Conservation (phyloP, 1,140 invertebrate species). For the Theocolax elegans region DNA sequence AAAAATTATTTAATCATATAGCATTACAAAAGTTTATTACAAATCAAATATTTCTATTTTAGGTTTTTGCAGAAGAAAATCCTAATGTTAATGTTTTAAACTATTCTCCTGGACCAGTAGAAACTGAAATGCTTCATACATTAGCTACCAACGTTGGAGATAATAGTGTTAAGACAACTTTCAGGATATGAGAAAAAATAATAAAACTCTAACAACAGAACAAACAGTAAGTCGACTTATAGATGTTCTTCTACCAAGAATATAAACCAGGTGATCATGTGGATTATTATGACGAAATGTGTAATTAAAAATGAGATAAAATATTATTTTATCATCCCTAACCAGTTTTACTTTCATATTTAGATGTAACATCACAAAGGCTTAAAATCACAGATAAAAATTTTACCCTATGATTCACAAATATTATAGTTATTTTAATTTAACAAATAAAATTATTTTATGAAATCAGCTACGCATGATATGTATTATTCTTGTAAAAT, state of each 20-base stretch:
- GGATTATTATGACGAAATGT: constrained; percentile 84
- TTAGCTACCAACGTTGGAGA: constrained; percentile 72
- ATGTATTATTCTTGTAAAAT: constrained; percentile 30
- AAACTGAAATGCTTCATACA: constrained; percentile 88
- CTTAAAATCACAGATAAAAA: not conserved
- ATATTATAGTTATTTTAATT: too few species aligned
- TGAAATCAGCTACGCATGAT: constrained; percentile 12
- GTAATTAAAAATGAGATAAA: too few species aligned
- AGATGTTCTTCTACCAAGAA: constrained; percentile 74
- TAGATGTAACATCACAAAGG: too few species aligned
- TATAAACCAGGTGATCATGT: constrained; percentile 87
- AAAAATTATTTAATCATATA: too few species aligned
- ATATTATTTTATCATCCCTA: too few species aligned
- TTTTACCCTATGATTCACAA: constrained; percentile 16
- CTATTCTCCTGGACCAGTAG: constrained; percentile 93
- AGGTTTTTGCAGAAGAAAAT: constrained; percentile 83
- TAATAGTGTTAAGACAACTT: constrained; percentile 71
- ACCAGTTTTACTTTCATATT: too few species aligned
- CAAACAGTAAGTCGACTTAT: constrained; percentile 82
- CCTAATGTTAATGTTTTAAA: constrained; percentile 82
- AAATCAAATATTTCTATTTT: not conserved
- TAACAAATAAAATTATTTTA: constrained; percentile 28
- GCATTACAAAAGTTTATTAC: too few species aligned
- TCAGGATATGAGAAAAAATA: constrained; percentile 68
- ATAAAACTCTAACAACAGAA: constrained; percentile 78